phyloP scores from a whole-genome alignment of 2,113 vertebrate genomes.

The Sinocyclocheilus rhinocerous region DNA sequence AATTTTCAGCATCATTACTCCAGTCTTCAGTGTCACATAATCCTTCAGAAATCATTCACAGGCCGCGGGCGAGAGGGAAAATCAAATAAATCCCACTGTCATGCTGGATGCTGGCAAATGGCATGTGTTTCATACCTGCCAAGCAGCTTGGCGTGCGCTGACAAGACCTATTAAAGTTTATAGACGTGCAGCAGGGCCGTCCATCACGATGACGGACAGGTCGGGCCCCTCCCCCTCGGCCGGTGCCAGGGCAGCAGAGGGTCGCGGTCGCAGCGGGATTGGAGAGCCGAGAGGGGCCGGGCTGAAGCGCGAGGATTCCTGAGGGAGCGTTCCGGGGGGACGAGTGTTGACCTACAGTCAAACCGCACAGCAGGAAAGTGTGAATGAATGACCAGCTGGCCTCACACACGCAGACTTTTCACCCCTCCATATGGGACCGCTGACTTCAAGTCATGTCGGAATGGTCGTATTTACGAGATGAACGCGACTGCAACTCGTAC shows the following conservation, averaged over 20 bases:
- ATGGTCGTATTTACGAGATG: neutral
- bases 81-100: slow-evolving; percentile 41
- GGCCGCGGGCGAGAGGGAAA: neutral
- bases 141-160: slow-evolving; percentile 67
- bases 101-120: slow-evolving; percentile 33
- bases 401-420: slow-evolving; percentile 35
- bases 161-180: slow-evolving; percentile 80
- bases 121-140: slow-evolving; percentile 65
- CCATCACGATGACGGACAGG: slow-evolving; percentile 71
- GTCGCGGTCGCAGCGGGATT: slow-evolving; percentile 39
- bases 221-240: slow-evolving; percentile 46
- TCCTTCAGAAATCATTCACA: too few species aligned
- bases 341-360: slow-evolving; percentile 31
- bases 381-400: slow-evolving; percentile 50
- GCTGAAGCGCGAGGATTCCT: slow-evolving; percentile 28
- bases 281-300: slow-evolving; percentile 47
- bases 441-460: too few species aligned
- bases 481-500: neutral
- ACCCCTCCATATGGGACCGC: slow-evolving; percentile 26
- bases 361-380: slow-evolving; percentile 42
- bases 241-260: slow-evolving; percentile 48
- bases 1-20: too few species aligned
- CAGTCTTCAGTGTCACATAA: too few species aligned
- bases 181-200: slow-evolving; percentile 68
- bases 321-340: slow-evolving; percentile 27